Conservation (phyloP, 2,797 vertebrate genomes). For the Propithecus perrieri region DNA sequence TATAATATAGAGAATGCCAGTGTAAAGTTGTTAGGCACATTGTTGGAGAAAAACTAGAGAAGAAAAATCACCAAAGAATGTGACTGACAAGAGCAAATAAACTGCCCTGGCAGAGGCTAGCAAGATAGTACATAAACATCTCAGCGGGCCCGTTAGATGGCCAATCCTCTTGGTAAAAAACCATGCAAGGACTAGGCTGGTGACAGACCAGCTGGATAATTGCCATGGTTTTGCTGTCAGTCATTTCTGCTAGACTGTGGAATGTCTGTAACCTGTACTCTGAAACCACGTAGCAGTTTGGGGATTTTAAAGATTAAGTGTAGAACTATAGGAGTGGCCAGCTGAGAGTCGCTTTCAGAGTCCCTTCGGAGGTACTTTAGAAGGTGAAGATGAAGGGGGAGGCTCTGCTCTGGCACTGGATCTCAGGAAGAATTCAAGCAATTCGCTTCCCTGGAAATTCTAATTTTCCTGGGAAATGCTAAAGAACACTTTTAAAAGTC, state of each 20-base stretch:
- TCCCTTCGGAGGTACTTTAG: neutral
- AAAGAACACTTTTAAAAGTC: neutral
- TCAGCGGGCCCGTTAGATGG: neutral
- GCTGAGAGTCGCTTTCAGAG: too few relatives aligned
- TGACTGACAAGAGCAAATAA: neutral
- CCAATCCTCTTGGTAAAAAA: neutral
- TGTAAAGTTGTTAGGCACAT: neutral
- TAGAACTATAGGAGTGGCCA: neutral
- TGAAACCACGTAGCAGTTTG: neutral
- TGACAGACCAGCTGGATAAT: neutral
- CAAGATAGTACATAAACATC: neutral
- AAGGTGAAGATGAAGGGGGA: neutral
- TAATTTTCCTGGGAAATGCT: neutral
- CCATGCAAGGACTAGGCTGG: neutral
- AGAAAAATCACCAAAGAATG: neutral
- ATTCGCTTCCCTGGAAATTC: neutral
- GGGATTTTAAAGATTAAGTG: neutral
- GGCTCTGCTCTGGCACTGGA: neutral
- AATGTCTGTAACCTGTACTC: neutral
- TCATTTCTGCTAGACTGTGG: neutral
- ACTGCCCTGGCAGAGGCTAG: slow-evolving; percentile 1
- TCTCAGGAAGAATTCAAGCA: neutral
- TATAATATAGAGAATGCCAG: slow-evolving; percentile 36
- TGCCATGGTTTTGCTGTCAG: neutral
- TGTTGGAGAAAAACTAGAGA: slow-evolving; percentile 16